Percentiles rank a stretch among this genome's conserved stretches.
phyloP scores from a whole-genome alignment of 2,797 vertebrate species.

The Alectoris magna region DNA sequence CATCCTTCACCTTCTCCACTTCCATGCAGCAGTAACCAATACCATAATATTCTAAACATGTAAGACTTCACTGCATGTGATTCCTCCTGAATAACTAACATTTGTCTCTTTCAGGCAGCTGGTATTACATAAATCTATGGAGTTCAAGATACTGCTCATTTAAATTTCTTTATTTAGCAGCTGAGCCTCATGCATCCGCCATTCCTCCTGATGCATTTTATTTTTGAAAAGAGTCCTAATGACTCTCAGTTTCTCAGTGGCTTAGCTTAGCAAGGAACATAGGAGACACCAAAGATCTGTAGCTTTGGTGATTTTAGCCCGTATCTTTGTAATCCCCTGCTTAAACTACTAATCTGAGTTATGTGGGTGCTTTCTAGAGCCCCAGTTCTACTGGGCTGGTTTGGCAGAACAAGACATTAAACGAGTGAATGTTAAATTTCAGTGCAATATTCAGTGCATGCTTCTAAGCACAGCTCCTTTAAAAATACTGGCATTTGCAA shows the following conservation, averaged over 20 bases:
- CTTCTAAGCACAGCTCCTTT: neutral
- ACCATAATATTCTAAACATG: neutral
- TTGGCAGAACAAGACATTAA: neutral
- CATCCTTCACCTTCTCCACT: neutral
- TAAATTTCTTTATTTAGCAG: constrained; percentile 38
- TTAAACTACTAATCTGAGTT: constrained; percentile 13
- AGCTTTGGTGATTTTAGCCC: neutral
- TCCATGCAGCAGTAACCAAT: neutral
- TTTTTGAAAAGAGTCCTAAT: neutral
- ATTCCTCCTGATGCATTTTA: constrained; percentile 22
- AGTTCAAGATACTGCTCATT: constrained; percentile 33
- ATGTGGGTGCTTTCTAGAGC: neutral
- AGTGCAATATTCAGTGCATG: neutral
- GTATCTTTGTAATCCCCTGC: neutral
- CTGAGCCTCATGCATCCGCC: constrained; percentile 1
- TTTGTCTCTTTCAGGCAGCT: constrained; percentile 19
- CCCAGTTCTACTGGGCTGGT: neutral
- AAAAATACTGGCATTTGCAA: constrained; percentile 22
- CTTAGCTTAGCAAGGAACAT: neutral
- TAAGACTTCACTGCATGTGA: neutral
- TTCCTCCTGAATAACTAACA: constrained; percentile 4
- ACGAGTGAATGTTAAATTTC: neutral
- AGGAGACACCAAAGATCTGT: neutral
- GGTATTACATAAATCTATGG: neutral
- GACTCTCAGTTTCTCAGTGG: neutral